Conservation (phyloP, 2,888 invertebrate genomes). For the Anthophora plumipes region DNA sequence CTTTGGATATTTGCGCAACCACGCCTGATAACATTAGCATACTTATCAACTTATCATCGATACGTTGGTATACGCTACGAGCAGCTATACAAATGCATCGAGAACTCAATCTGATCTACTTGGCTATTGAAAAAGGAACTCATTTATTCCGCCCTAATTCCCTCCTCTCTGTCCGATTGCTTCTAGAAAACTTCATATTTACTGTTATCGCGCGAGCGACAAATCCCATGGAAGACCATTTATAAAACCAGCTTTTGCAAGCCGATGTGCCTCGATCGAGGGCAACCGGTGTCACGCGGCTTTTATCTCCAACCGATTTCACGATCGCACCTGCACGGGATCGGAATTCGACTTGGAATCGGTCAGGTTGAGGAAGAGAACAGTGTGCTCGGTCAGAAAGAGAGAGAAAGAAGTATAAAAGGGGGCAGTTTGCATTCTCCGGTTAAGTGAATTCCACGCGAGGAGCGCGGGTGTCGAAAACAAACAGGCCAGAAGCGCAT, state of each 20-base stretch:
- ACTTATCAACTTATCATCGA: slow-evolving; percentile 65
- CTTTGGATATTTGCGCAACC: slow-evolving; percentile 38
- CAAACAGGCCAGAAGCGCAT: not conserved
- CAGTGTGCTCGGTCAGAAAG: slow-evolving; percentile 27
- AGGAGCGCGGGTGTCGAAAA: slow-evolving; percentile 21
- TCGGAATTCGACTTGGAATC: slow-evolving; percentile 65
- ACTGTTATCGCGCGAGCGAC: slow-evolving; percentile 24
- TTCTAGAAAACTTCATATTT: slow-evolving; percentile 34
- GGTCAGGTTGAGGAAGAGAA: slow-evolving; percentile 57
- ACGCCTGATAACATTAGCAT: slow-evolving; percentile 65
- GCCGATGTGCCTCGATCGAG: slow-evolving; percentile 37
- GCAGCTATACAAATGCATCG: slow-evolving; percentile 32
- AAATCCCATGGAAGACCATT: slow-evolving; percentile 20
- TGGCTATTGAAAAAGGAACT: slow-evolving; percentile 51
- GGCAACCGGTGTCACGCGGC: slow-evolving; percentile 15
- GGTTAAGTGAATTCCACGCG: slow-evolving; percentile 82
- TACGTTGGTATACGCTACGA: not conserved
- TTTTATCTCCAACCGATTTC: slow-evolving; percentile 56
- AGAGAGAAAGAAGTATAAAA: slow-evolving; percentile 60
- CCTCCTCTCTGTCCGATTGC: slow-evolving; percentile 27
- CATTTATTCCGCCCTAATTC: slow-evolving; percentile 70
- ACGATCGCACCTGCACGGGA: slow-evolving; percentile 69
- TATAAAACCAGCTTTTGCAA: no score
- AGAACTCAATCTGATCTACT: slow-evolving; percentile 54
- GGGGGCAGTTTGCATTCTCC: slow-evolving; percentile 78